Percentiles rank a stretch among this genome's conserved stretches.
These are phyloP conservation scores for Drosophila atroscutellata DNA, from an alignment of 2,888 invertebrate genomes.

Conservation along the genomic window DNA sequence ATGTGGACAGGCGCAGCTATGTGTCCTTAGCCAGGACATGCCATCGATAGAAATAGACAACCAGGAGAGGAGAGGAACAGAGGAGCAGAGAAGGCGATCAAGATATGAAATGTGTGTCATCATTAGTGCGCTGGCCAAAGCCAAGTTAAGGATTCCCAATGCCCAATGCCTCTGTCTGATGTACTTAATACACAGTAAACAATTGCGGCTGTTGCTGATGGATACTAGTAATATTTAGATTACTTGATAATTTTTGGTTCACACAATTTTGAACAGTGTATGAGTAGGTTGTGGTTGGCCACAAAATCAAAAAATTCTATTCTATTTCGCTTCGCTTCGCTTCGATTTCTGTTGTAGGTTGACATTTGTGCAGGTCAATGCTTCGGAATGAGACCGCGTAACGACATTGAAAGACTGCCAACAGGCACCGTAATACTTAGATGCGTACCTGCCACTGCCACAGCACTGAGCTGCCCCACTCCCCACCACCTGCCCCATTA, in stretches of 20 bases:
- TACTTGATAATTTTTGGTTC: background rate
- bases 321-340: constrained; percentile 30
- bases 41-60: background rate
- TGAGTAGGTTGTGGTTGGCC: constrained; percentile 9
- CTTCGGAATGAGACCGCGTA: constrained; percentile 17
- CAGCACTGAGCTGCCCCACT: background rate
- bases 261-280: background rate
- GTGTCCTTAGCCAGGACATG: constrained; percentile 42
- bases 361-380: constrained; percentile 18
- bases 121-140: constrained; percentile 68
- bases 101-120: constrained; percentile 77
- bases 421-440: constrained; percentile 53
- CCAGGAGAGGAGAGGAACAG: background rate
- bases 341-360: constrained; percentile 17
- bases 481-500: background rate
- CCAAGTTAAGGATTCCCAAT: constrained; percentile 59
- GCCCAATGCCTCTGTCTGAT: constrained; percentile 19
- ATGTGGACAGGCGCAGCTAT: constrained; percentile 57
- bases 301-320: constrained; percentile 65
- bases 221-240: background rate
- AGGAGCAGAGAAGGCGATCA: constrained; percentile 46
- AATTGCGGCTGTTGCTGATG: background rate
- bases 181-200: constrained; percentile 50
- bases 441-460: constrained; percentile 38
- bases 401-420: constrained; percentile 25